Evolutionary conservation across 2,888 invertebrate genomes (phyloP).

Genomic region (Callyntrura sp.): DNA sequence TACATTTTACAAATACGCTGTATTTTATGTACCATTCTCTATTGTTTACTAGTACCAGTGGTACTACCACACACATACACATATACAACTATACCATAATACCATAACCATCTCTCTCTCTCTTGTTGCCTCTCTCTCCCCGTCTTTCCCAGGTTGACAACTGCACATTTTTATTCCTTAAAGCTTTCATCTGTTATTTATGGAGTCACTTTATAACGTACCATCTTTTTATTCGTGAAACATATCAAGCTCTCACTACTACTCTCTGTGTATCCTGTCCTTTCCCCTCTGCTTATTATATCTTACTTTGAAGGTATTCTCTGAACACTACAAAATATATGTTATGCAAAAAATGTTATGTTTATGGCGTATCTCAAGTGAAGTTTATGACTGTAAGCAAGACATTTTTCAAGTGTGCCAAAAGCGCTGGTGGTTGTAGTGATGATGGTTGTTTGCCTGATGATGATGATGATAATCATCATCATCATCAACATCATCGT

Average conservation of each 20-base stretch:
- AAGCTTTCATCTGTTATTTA: constrained; percentile 56
- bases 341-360: constrained; percentile 51
- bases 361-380: constrained; percentile 62
- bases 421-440: constrained; percentile 68
- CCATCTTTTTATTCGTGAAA: constrained; percentile 20
- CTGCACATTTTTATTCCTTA: constrained; percentile 39
- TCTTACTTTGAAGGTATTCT: neutral
- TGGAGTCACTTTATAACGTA: constrained; percentile 61
- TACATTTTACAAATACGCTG: constrained; percentile 34
- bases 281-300: neutral
- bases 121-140: too few relatives aligned
- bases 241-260: neutral
- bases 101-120: neutral
- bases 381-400: constrained; percentile 74
- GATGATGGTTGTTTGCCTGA: constrained; percentile 45
- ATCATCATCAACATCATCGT: neutral
- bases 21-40: neutral
- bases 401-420: constrained; percentile 75
- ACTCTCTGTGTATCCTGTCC: too few relatives aligned
- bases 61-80: neutral
- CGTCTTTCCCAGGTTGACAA: constrained; percentile 29
- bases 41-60: constrained; percentile 2
- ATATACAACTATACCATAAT: too few relatives aligned
- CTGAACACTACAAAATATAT: neutral
- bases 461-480: neutral